Evolutionary conservation across 2,797 vertebrate species (phyloP), one percentile per base, ranked within the genome.

Genomic region (Euthynnus affinis): DNA sequence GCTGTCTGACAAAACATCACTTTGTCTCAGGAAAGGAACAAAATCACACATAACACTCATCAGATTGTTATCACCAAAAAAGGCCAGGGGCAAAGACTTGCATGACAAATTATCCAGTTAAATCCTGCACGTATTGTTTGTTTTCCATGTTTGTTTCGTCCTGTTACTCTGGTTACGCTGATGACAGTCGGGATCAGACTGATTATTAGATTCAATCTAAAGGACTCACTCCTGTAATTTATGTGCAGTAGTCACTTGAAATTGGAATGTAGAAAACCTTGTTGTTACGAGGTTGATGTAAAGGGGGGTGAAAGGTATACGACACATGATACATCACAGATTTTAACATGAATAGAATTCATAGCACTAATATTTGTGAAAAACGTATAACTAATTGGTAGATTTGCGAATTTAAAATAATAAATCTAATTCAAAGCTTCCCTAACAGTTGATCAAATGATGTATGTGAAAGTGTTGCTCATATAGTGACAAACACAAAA

Each of bases 81-180:
- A 7, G 48, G 57, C 20, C 57, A 29, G 44, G 10, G 14, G 29
- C 44, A 34, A 58, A 61, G 14, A 25, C n/a, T 29, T 55, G 32
- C 42, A 44, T 46, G 20, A 73, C 59, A 63, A 46, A 15, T 53
- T 2, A 78, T 78, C 42, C 37, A 80, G 74, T 75, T 71, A 83
- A 78, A 37, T 37, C 58, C 69, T 55, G 20, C 56, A 64, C 4
- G 4, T 57, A 59, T 51, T 42, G 29, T 59, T 75, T 81, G 64
- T 74, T 71, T 71, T 23, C n/a, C 2, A 2, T 57, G 59, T 62
- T 62, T 68, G 81, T 82, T 72, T 76, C 60, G 63, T 80, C 75
- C 86, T 74, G 79, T 72, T 70, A 20, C 44, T 61, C 32, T 42
- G 66, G 74, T 84, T 69, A 66, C 78, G 34, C 20, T 77, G 59